Conservation (phyloP, 2,888 invertebrate genomes). For the Andrena flavipes region DNA sequence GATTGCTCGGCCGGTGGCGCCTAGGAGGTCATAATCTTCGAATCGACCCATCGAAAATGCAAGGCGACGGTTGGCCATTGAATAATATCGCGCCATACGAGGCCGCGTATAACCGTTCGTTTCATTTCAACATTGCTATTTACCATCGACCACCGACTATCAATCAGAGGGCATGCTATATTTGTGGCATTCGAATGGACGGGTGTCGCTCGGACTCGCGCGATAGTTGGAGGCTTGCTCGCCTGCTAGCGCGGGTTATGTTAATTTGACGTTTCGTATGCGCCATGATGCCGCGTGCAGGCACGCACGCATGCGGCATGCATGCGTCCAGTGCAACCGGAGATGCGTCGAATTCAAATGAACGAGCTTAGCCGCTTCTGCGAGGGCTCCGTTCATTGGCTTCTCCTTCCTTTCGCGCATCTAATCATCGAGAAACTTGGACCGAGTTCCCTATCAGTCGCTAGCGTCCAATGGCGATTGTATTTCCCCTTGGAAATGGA, state of each 20-base stretch:
- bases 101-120: slow-evolving; percentile 18
- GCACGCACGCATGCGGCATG: slow-evolving; percentile 66
- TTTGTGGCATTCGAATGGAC: slow-evolving; percentile 58
- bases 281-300: slow-evolving; percentile 69
- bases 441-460: not conserved
- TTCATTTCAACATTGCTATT: slow-evolving; percentile 38
- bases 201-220: slow-evolving; percentile 8
- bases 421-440: slow-evolving; percentile 15
- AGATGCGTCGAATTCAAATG: slow-evolving; percentile 73
- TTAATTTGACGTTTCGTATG: slow-evolving; percentile 76
- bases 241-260: slow-evolving; percentile 66
- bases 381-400: slow-evolving; percentile 46
- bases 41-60: slow-evolving; percentile 43
- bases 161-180: slow-evolving; percentile 57
- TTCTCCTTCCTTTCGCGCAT: slow-evolving; percentile 31
- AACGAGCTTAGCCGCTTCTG: slow-evolving; percentile 57
- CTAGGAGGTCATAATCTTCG: slow-evolving; percentile 43
- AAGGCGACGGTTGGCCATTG: slow-evolving; percentile 20
- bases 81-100: slow-evolving; percentile 29
- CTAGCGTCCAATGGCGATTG: not conserved
- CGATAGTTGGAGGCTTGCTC: slow-evolving; percentile 29
- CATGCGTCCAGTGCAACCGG: slow-evolving; percentile 64
- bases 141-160: slow-evolving; percentile 49
- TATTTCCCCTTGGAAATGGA: too few relatives aligned
- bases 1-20: slow-evolving; percentile 41